These are phyloP conservation scores for Scelioninae gen. 1 DNA, from an alignment of 2,888 invertebrate genomes.

Conservation along the genomic window DNA sequence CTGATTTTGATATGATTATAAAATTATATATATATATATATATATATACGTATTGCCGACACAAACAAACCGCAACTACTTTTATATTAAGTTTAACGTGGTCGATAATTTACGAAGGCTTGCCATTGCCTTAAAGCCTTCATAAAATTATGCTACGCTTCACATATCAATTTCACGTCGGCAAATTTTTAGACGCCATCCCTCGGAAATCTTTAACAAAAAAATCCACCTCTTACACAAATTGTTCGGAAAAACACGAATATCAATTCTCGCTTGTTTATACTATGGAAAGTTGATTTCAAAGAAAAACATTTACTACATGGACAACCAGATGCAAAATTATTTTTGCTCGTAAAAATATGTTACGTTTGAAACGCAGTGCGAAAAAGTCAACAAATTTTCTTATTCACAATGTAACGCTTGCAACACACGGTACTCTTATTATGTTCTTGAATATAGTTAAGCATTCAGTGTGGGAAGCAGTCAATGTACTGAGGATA, in stretches of 20 bases:
- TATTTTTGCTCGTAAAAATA: conserved; percentile 19
- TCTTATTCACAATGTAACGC: not conserved
- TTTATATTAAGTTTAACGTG: conserved; percentile 30
- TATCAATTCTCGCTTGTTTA: not conserved
- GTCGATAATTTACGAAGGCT: conserved; percentile 20
- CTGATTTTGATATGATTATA: conserved; percentile 26
- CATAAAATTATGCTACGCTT: conserved; percentile 13
- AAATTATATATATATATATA: conserved; percentile 2
- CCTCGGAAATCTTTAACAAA: not conserved
- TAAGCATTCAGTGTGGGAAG: not conserved
- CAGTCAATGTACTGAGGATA: not conserved
- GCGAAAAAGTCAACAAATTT: not conserved
- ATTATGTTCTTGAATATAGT: not conserved
- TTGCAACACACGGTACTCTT: conserved; percentile 4
- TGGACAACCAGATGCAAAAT: not conserved
- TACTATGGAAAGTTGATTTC: not conserved
- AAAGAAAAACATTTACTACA: conserved; percentile 7
- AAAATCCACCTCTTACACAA: not conserved
- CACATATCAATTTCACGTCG: conserved; percentile 7
- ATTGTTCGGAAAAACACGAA: not conserved
- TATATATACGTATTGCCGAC: not conserved
- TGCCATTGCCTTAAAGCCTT: conserved; percentile 14
- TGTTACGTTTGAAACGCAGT: conserved; percentile 5
- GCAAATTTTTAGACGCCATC: not conserved
- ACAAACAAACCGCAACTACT: conserved; percentile 4